phyloP scores from a whole-genome alignment of 1,140 invertebrate species.

The Mercenaria mercenaria region DNA sequence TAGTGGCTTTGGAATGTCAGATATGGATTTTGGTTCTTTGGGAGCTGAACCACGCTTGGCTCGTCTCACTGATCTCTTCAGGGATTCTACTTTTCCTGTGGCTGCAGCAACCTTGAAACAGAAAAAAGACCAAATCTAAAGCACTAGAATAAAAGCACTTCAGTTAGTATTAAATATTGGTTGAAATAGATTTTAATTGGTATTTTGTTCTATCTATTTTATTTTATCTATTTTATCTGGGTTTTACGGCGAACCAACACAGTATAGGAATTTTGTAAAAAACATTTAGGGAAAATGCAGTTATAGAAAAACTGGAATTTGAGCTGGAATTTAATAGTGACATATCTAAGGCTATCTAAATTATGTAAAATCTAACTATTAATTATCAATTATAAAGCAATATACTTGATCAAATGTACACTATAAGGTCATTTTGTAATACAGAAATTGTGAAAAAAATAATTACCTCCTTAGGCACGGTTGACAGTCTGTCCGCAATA shows the following conservation, averaged over 20 bases:
- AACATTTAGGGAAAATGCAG: too few relatives aligned
- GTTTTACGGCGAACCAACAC: not conserved
- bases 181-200: not conserved
- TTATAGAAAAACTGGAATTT: too few relatives aligned
- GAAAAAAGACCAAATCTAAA: not conserved
- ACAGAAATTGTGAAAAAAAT: too few relatives aligned
- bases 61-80: slow-evolving; percentile 22
- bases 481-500: too few relatives aligned
- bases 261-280: too few relatives aligned
- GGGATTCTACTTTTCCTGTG: not conserved
- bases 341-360: too few relatives aligned
- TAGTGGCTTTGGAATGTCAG: slow-evolving; percentile 19
- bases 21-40: not conserved
- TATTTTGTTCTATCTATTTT: not conserved
- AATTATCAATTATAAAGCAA: too few relatives aligned
- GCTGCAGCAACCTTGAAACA: not conserved
- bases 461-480: too few relatives aligned
- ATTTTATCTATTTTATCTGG: not conserved
- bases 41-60: not conserved
- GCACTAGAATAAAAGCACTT: not conserved
- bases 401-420: too few relatives aligned
- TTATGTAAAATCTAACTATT: too few relatives aligned
- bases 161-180: not conserved
- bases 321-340: too few relatives aligned
- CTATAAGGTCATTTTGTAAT: too few relatives aligned